Percentiles rank a stretch among this genome's conserved stretches.
phyloP scores from a whole-genome alignment of 2,113 vertebrate genomes.

The Sylvia atricapilla region DNA sequence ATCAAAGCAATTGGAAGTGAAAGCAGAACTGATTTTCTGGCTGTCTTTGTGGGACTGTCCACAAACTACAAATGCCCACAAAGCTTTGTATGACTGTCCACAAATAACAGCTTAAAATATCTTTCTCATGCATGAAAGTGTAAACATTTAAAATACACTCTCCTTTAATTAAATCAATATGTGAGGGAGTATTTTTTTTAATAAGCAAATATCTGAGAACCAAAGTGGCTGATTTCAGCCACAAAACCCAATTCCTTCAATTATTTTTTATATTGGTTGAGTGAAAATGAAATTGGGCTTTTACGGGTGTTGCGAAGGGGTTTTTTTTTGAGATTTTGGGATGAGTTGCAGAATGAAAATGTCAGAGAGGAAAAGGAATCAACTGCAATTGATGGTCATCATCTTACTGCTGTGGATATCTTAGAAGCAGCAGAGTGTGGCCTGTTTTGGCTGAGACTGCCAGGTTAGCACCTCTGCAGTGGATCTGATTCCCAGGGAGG shows the following conservation, averaged over 20 bases:
- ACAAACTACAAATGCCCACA: neutral
- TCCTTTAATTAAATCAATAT: neutral
- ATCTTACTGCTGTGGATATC: neutral
- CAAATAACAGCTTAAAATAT: neutral
- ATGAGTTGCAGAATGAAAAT: neutral
- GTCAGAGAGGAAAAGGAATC: neutral
- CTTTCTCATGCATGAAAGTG: neutral
- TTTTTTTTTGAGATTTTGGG: neutral
- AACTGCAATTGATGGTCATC: accelerated
- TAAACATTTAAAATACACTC: neutral
- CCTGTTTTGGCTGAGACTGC: neutral
- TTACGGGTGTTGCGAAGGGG: neutral
- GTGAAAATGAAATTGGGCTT: neutral
- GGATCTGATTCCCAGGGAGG: neutral
- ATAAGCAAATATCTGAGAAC: neutral
- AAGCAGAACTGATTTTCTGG: neutral
- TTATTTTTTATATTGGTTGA: neutral
- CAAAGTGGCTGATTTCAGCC: neutral
- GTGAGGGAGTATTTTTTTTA: neutral
- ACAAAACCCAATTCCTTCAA: neutral
- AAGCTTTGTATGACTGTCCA: neutral
- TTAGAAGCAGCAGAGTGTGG: neutral
- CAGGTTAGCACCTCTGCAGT: neutral
- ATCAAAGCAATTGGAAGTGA: neutral
- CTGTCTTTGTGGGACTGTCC: neutral